Evolutionary conservation across 92 coral and sea anemone species (phyloP), one percentile per base, ranked within the genome.

Genomic region (Umimayanthus kanabou): DNA sequence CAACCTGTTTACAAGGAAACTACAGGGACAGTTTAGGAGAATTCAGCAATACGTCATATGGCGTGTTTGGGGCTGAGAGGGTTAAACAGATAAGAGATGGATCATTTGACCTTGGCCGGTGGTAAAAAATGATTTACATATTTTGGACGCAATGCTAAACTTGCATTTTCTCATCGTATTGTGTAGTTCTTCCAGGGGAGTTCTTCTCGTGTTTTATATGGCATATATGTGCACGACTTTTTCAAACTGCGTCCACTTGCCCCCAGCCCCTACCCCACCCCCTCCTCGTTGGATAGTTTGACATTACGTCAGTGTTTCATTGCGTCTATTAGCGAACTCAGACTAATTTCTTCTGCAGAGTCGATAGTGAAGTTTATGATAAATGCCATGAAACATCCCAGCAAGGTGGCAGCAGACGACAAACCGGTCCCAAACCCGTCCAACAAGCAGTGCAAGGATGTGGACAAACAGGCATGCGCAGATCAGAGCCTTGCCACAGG

Each of bases 381-480:
- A 70, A 55, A 29, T 47, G 66, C 15, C 14, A 20, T 83, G 55
- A 83, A 83, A 73, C 53, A 28, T 20, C 65, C 69, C 18, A 18
- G 42, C 22, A 69, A 82, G 15, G 76, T 30, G 23, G 42, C 14
- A 9, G 18, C 2, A 70, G 45, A 42, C 61, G 87, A 83, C 5
- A 26, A 67, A 4, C 26, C 65, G 4, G n/a, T 28, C 25, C 2
- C 2, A 11, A 45, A 43, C 29, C 40, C 42, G 30, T 18, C 28
- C 53, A 16, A 15, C 3, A 29, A 83, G 14, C 78, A 69, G 40
- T 83, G 87, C 47, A 70, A n/a, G n/a, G 64, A 65, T 15, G 66
- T 28, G 5, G 87, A 83, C 55, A 39, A 81, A 16, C 65, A 69
- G 18, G 87, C 87, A 70, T 83, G 87, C 78, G 87, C 87, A 28